These are phyloP conservation scores for Archilochus colubris DNA, from an alignment of 2,113 vertebrate genomes.

Conservation along the genomic window DNA sequence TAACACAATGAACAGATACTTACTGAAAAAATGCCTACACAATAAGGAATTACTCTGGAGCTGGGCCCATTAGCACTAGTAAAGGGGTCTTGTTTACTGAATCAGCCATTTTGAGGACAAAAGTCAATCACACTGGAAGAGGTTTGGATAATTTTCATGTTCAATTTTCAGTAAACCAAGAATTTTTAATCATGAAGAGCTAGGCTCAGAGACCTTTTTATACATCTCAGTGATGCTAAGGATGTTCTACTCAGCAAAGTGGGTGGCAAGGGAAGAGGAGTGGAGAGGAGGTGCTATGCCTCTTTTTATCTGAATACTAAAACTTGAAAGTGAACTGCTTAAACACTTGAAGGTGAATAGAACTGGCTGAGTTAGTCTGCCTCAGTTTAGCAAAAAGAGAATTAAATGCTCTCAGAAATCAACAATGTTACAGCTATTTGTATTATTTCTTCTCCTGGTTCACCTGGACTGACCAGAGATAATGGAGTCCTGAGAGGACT, in stretches of 20 bases:
- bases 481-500: not conserved
- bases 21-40: not conserved
- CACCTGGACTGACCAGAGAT: not conserved
- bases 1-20: not conserved
- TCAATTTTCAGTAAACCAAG: not conserved
- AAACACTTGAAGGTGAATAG: not conserved
- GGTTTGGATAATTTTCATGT: not conserved
- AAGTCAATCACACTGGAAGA: not conserved
- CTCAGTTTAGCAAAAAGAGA: not conserved
- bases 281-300: not conserved
- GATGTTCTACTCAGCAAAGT: not conserved
- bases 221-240: not conserved
- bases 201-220: not conserved
- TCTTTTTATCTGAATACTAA: not conserved
- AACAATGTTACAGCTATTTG: not conserved
- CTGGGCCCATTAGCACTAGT: not conserved
- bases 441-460: not conserved
- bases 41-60: not conserved
- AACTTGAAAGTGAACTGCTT: not conserved
- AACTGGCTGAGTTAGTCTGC: not conserved
- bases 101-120: not conserved
- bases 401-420: not conserved
- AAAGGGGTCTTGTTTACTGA: not conserved
- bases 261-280: fast-evolving
- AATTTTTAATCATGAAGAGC: not conserved